These are phyloP conservation scores for Vanessa cardui DNA, from an alignment of 2,888 invertebrate genomes.

Conservation along the genomic window DNA sequence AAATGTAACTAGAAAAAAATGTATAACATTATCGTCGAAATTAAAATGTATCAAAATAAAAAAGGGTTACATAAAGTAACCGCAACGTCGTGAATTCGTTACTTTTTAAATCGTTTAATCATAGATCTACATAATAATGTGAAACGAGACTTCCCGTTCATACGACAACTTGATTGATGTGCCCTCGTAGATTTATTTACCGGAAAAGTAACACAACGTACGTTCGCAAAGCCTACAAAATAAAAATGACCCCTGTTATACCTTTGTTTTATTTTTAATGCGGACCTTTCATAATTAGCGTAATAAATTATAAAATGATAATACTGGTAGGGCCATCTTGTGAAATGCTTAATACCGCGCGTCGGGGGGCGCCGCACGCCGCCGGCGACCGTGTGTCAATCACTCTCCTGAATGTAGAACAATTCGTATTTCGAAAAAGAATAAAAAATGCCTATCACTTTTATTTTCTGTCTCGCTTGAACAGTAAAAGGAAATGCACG, in stretches of 20 bases:
- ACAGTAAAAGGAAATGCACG: slow-evolving; percentile 46
- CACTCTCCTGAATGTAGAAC: slow-evolving; percentile 80
- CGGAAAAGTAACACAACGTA: slow-evolving; percentile 71
- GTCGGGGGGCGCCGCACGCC: slow-evolving; percentile 72
- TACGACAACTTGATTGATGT: slow-evolving; percentile 81
- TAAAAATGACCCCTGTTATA: slow-evolving; percentile 70
- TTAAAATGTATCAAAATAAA: slow-evolving; percentile 44
- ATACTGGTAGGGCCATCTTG: slow-evolving; percentile 79
- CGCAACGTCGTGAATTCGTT: slow-evolving; percentile 71
- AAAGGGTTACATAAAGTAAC: slow-evolving; percentile 65
- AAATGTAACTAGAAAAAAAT: background rate
- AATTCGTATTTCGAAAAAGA: slow-evolving; percentile 79
- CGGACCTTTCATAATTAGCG: slow-evolving; percentile 79
- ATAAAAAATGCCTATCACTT: slow-evolving; percentile 76
- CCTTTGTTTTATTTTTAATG: slow-evolving; percentile 80
- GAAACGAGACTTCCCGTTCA: slow-evolving; percentile 75
- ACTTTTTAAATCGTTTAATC: slow-evolving; percentile 76
- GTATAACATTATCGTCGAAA: background rate
- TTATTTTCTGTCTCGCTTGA: slow-evolving; percentile 66
- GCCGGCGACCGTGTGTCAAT: slow-evolving; percentile 80
- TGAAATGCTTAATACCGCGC: slow-evolving; percentile 73
- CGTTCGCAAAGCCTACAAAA: slow-evolving; percentile 72
- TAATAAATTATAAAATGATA: slow-evolving; percentile 83
- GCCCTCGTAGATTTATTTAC: slow-evolving; percentile 78
- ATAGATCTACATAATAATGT: slow-evolving; percentile 79